Evolutionary conservation across 2,113 vertebrate genomes (phyloP), one percentile per base, ranked within the genome.

Genomic region (Microcebus lehilahytsara): DNA sequence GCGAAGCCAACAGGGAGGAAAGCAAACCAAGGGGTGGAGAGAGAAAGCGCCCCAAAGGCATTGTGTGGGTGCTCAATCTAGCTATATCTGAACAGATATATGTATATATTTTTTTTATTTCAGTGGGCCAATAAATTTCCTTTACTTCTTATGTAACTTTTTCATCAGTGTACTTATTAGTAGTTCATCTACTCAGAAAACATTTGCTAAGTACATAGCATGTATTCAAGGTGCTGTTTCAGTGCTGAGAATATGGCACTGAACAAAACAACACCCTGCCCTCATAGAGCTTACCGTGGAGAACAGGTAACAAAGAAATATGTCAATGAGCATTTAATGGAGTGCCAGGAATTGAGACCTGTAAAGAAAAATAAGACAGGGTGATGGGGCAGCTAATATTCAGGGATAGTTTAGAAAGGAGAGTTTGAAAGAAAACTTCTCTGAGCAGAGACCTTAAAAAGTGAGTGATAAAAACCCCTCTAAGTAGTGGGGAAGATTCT

Each of bases 61-160:
- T 0, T 1, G 3, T 22, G 14, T 19, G 6, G 56, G 46, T 30
- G 19, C 4, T 34, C 2, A 0, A 3, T 14, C 78, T 46, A 32
- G 40, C 16, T 89, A 19, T 5, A 9, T 40, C 23, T 40, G 46
- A 49, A 40, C 2, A 75, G 5, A 37, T 7, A 34, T 5, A 10
- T 69, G 9, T 8, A 46, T 83, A 42, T 42, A 42, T 5, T 60
- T 62, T 83, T 60, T 64, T n/a, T 25, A 81, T 58, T n/a, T 34
- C 37, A 34, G 1, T n/a, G 30, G 75, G 19, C 32, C 8, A 27
- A 25, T 81, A n/a, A 9, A 71, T 64, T 71, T n/a, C 37, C 32
- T 64, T 64, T 84, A 19, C 32, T 62, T 83, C 40, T 94, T 85
- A 80, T 64, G 80, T 72, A 42, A 90, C 12, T 66, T 93, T 78